phyloP scores from a whole-genome alignment of 92 coral and sea anemone genomes.

The Epizoanthus scotinus region DNA sequence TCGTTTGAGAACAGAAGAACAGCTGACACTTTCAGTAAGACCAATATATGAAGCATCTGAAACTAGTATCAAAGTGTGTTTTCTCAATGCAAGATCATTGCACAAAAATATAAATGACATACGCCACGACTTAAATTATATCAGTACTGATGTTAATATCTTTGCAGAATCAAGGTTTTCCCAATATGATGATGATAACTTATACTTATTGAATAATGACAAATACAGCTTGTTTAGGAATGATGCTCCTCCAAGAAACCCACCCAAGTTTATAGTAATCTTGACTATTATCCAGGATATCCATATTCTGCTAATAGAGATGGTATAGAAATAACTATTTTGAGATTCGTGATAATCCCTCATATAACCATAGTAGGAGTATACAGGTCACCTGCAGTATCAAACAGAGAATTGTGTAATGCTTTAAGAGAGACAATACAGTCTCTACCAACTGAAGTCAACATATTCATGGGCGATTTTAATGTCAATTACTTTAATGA shows the following conservation, averaged over 20 bases:
- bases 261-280: constrained; percentile 38
- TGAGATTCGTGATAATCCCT: constrained; percentile 50
- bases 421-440: neutral
- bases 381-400: constrained; percentile 52
- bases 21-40: constrained; percentile 15
- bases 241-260: constrained; percentile 15
- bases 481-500: too few relatives aligned
- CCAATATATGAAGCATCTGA: neutral
- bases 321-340: constrained; percentile 59
- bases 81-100: constrained; percentile 27
- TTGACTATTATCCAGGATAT: constrained; percentile 64
- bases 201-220: constrained; percentile 37
- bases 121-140: constrained; percentile 21
- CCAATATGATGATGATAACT: constrained; percentile 24
- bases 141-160: constrained; percentile 24
- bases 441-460: too few relatives aligned
- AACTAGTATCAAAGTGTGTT: constrained; percentile 23
- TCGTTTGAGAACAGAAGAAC: constrained; percentile 15
- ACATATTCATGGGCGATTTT: too few relatives aligned
- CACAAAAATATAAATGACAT: constrained; percentile 34
- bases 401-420: constrained; percentile 39
- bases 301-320: constrained; percentile 63
- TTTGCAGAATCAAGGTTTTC: constrained; percentile 39
- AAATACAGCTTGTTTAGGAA: constrained; percentile 38
- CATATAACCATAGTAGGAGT: constrained; percentile 46